Percentiles rank a stretch among this genome's conserved stretches.
Conservation (phyloP, 2,113 vertebrate genomes). For the Callipepla californica region DNA sequence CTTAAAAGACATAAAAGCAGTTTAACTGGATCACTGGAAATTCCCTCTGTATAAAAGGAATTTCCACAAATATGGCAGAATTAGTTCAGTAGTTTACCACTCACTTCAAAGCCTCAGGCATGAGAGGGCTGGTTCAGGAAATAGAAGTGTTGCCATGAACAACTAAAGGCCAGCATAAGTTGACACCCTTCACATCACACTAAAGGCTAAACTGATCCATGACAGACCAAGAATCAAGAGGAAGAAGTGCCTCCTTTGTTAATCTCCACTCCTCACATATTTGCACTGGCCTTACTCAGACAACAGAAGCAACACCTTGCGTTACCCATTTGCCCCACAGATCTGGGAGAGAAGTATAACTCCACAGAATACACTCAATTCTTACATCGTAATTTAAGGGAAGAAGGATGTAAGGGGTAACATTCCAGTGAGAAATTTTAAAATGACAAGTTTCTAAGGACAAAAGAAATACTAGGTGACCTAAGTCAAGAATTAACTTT, state of each 20-base stretch:
- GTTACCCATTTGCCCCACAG: background rate
- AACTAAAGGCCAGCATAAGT: background rate
- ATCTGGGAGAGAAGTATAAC: background rate
- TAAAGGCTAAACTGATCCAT: background rate
- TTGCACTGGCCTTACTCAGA: background rate
- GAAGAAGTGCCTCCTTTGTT: background rate
- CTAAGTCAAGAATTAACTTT: constrained; percentile 49
- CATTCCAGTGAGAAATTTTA: background rate
- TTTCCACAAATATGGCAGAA: constrained; percentile 9
- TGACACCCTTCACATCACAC: background rate
- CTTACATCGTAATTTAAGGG: background rate
- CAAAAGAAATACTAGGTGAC: constrained; percentile 47
- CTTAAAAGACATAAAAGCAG: constrained; percentile 17
- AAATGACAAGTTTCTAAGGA: constrained; percentile 26
- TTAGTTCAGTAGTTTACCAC: background rate
- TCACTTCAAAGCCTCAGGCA: constrained; percentile 8
- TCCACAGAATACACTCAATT: background rate
- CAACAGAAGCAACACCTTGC: background rate
- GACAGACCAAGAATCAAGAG: background rate
- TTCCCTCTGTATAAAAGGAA: constrained; percentile 15
- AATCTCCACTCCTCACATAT: background rate
- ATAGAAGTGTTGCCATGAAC: background rate
- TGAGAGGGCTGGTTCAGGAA: constrained; percentile 25
- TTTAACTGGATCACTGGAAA: constrained; percentile 37
- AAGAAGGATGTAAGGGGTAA: background rate